A percentile compares a stretch with the other conserved stretches of the same genome.
These are phyloP conservation scores for Ridgeia piscesae DNA, from an alignment of 1,140 invertebrate genomes.

Conservation along the genomic window DNA sequence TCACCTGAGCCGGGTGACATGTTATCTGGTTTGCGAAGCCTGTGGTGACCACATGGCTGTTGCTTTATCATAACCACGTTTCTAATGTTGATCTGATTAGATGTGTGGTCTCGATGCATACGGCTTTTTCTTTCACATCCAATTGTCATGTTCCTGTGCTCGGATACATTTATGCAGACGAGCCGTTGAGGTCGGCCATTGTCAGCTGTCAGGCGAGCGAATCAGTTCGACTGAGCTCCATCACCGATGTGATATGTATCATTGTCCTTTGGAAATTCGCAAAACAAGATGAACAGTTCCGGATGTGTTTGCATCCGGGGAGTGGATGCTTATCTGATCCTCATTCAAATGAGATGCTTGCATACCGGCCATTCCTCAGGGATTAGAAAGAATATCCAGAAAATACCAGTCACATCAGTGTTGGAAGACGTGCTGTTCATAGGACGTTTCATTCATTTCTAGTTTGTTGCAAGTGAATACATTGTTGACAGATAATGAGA, in stretches of 20 bases:
- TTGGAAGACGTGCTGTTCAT: too few relatives aligned
- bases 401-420: neutral
- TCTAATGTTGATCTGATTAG: neutral
- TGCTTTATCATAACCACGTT: neutral
- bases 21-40: neutral
- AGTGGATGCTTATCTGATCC: constrained; percentile 97
- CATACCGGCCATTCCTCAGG: neutral
- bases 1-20: neutral
- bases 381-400: neutral
- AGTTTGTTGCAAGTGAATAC: too few relatives aligned
- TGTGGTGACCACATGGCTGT: neutral
- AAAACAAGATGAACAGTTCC: neutral
- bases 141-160: neutral
- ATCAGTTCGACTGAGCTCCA: neutral
- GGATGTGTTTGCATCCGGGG: constrained; percentile 75
- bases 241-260: neutral
- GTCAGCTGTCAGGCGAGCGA: neutral
- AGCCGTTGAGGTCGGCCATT: neutral
- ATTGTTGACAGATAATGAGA: too few relatives aligned
- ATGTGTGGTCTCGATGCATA: neutral
- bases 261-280: neutral
- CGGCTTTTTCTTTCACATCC: neutral
- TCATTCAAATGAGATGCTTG: constrained; percentile 58
- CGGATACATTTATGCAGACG: neutral
- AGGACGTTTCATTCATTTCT: too few relatives aligned